Evolutionary conservation across 1,140 invertebrate species (phyloP).

Genomic region (Drosophila pandora): DNA sequence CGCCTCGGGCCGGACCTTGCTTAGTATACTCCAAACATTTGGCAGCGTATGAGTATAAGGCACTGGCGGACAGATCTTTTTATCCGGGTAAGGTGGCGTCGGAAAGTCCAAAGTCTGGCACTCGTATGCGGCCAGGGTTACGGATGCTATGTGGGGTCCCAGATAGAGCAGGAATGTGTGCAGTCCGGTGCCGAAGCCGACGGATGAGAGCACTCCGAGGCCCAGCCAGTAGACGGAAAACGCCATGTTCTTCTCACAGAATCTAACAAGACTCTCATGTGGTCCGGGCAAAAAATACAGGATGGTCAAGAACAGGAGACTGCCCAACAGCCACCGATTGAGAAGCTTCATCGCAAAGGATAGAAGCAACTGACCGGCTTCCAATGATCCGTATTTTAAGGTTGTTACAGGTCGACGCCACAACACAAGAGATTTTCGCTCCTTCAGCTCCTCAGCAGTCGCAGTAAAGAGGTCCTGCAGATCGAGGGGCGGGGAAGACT

Average conservation of each 20-base stretch:
- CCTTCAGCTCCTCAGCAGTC: constrained; percentile 47
- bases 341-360: constrained; percentile 85
- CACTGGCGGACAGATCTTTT: constrained; percentile 91
- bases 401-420: constrained; percentile 94
- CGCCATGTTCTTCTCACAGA: constrained; percentile 84
- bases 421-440: constrained; percentile 89
- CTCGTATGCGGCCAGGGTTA: constrained; percentile 98
- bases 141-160: constrained; percentile 94
- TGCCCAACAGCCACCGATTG: constrained; percentile 83
- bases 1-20: constrained; percentile 96
- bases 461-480: not conserved
- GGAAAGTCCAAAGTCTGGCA: constrained; percentile 98
- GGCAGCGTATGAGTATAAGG: constrained; percentile 86
- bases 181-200: constrained; percentile 98
- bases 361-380: constrained; percentile 87
- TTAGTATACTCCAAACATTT: constrained; percentile 93
- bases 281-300: constrained; percentile 83
- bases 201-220: constrained; percentile 98
- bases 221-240: constrained; percentile 97
- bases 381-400: constrained; percentile 91
- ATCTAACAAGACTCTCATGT: constrained; percentile 79
- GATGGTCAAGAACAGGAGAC: constrained; percentile 50
- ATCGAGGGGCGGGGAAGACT: not conserved
- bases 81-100: constrained; percentile 94
- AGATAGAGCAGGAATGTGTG: constrained; percentile 99